phyloP scores from a whole-genome alignment of 2,113 vertebrate genomes.

The Carassius gibelio region DNA sequence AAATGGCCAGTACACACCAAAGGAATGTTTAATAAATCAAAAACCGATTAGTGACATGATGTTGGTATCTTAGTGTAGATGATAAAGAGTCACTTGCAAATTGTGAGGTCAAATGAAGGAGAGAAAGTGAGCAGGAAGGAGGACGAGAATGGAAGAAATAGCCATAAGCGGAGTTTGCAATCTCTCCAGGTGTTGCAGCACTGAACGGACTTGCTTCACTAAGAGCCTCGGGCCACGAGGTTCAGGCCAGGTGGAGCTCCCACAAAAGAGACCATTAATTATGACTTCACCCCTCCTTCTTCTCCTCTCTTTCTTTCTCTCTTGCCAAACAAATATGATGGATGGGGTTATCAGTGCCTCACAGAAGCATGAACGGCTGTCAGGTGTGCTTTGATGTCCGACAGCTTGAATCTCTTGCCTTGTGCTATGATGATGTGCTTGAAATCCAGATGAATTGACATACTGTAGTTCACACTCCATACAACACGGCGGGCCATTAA shows the following conservation, averaged over 20 bases:
- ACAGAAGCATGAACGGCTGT: conserved; percentile 74
- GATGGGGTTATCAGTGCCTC: conserved; percentile 75
- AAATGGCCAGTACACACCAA: conserved; percentile 55
- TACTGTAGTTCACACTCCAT: conserved; percentile 70
- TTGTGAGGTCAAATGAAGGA: conserved; percentile 70
- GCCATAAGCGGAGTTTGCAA: conserved; percentile 48
- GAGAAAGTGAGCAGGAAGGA: conserved; percentile 42
- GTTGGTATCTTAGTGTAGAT: conserved; percentile 60
- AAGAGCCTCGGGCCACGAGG: conserved; percentile 64
- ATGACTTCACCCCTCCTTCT: conserved; percentile 45
- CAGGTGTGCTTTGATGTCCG: conserved; percentile 74
- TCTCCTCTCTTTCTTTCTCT: conserved; percentile 61
- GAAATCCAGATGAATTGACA: conserved; percentile 73
- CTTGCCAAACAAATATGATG: conserved; percentile 76
- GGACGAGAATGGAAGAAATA: conserved; percentile 21
- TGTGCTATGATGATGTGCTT: conserved; percentile 68
- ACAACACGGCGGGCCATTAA: conserved; percentile 68
- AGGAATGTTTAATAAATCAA: conserved; percentile 69
- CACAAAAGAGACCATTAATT: conserved; percentile 70
- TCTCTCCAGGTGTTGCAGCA: conserved; percentile 71
- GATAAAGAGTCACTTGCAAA: conserved; percentile 59
- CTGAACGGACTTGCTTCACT: conserved; percentile 67
- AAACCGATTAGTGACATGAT: conserved; percentile 70
- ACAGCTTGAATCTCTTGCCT: conserved; percentile 62
- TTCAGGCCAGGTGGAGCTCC: conserved; percentile 72